Evolutionary conservation across 2,888 invertebrate genomes (phyloP), one percentile per base, ranked within the genome.

Genomic region (Lasioglossum zephyrum): DNA sequence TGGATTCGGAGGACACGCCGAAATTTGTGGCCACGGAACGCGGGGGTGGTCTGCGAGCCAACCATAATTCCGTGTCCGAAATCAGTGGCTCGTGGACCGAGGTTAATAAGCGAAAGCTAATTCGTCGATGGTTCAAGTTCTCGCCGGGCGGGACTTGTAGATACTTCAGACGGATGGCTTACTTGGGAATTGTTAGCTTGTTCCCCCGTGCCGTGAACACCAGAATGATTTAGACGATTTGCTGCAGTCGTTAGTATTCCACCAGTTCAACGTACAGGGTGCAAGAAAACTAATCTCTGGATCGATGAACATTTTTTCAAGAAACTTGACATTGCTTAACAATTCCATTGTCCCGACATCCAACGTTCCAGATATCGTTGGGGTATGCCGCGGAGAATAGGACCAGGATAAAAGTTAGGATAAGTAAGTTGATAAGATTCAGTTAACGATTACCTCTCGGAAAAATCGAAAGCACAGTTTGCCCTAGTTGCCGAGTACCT

Each of bases 11-110:
- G 69, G 49, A 73, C 78, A 73, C 77, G 77, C 41, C 73, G 77
- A 78, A 84, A 90, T 90, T 84, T 84, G 78, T 75, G 60, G 72
- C 39, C 74, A 11, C 66, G 41, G 74, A 83, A 74, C 47, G 72
- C 79, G 78, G 39, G 57, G n/a, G 66, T 36, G 18, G 81, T 74
- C 77, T 11, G 63, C 36, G 69, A 18, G 69, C 41, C 53, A 31
- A 66, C 70, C 79, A 81, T 85, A 89, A 90, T 81, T 88, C 81
- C 60, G 72, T 66, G 77, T 63, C 53, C 44, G 41, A 83, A 84
- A 88, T 89, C 89, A 75, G 73, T 77, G 85, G 77, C 84, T 87
- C 85, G 87, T 87, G 88, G 80, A 31, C 60, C 78, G 73, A 39
- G 79, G 73, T 83, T 90, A 90, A 90, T 90, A 75, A 77, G 72